Conservation (phyloP, 1,140 invertebrate species). For the Papilio xuthus region DNA sequence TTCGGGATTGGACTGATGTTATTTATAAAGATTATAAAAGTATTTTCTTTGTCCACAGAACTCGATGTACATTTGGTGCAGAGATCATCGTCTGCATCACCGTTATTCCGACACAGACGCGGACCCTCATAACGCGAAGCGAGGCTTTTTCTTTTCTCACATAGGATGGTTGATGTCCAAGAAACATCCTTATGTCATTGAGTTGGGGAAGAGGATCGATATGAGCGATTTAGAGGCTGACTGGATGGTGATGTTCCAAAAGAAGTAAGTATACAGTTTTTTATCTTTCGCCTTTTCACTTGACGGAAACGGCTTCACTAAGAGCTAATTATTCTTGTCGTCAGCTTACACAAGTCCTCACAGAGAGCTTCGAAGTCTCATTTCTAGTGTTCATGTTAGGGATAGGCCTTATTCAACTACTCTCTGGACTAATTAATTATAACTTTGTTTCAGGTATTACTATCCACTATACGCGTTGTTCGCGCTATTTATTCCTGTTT, state of each 20-base stretch:
- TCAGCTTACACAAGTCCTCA: too few species aligned
- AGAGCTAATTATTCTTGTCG: too few species aligned
- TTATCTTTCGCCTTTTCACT: not conserved
- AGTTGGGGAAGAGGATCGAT: slow-evolving; percentile 84
- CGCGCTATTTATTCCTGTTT: slow-evolving; percentile 88
- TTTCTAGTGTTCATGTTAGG: too few species aligned
- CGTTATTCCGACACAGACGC: slow-evolving; percentile 86
- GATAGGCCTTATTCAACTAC: too few species aligned
- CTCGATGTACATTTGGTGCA: slow-evolving; percentile 79
- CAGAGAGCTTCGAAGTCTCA: too few species aligned
- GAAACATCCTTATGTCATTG: slow-evolving; percentile 85
- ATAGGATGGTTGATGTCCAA: slow-evolving; percentile 85
- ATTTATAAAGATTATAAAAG: not conserved
- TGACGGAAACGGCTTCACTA: too few species aligned
- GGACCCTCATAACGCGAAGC: slow-evolving; percentile 85
- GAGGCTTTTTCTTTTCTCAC: slow-evolving; percentile 87
- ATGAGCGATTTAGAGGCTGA: slow-evolving; percentile 87
- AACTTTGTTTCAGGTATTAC: slow-evolving; percentile 84
- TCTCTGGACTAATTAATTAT: not conserved
- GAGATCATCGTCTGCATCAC: slow-evolving; percentile 86
- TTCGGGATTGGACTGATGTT: not conserved
- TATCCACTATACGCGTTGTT: slow-evolving; percentile 84
- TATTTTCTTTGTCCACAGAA: slow-evolving; percentile 60
- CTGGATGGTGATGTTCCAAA: slow-evolving; percentile 87
- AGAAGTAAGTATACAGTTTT: slow-evolving; percentile 78